Conservation (phyloP, 1,140 invertebrate species). For the Scaptodrosophila lebanonensis region DNA sequence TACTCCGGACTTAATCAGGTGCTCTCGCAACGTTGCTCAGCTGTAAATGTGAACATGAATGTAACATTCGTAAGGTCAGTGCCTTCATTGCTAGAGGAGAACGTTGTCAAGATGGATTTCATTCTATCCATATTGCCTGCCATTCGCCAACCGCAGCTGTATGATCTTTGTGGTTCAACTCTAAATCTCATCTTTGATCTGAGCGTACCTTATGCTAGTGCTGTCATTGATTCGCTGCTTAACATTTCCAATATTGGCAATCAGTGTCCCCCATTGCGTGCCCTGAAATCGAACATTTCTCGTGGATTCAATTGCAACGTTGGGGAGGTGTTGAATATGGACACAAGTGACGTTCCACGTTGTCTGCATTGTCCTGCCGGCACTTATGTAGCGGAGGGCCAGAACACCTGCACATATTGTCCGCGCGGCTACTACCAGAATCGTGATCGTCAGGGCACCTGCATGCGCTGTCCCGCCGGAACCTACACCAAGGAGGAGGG, state of each 20-base stretch:
- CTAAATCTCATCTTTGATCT: conserved; percentile 95
- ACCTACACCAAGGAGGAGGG: conserved; percentile 96
- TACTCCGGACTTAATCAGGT: conserved; percentile 88
- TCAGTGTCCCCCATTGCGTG: conserved; percentile 92
- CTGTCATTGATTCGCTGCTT: conserved; percentile 91
- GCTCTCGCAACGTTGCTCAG: conserved; percentile 93
- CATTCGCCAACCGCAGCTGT: conserved; percentile 91
- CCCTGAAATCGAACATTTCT: conserved; percentile 88
- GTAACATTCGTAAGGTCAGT: conserved; percentile 91
- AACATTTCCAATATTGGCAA: conserved; percentile 93
- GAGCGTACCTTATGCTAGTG: conserved; percentile 93
- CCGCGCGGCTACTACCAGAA: conserved; percentile 95
- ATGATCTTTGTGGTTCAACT: conserved; percentile 96
- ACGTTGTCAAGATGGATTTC: conserved; percentile 92
- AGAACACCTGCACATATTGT: conserved; percentile 92
- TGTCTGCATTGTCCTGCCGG: conserved; percentile 97
- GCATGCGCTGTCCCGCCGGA: conserved; percentile 91
- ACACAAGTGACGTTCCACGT: conserved; percentile 92
- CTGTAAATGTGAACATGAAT: conserved; percentile 96
- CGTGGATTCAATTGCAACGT: conserved; percentile 94
- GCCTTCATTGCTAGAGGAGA: conserved; percentile 87
- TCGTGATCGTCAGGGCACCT: conserved; percentile 90
- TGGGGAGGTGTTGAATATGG: conserved; percentile 95
- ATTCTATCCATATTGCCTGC: conserved; percentile 91
- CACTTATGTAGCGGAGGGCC: conserved; percentile 92